phyloP scores from a whole-genome alignment of 2,888 invertebrate species.

The Hyles lineata region DNA sequence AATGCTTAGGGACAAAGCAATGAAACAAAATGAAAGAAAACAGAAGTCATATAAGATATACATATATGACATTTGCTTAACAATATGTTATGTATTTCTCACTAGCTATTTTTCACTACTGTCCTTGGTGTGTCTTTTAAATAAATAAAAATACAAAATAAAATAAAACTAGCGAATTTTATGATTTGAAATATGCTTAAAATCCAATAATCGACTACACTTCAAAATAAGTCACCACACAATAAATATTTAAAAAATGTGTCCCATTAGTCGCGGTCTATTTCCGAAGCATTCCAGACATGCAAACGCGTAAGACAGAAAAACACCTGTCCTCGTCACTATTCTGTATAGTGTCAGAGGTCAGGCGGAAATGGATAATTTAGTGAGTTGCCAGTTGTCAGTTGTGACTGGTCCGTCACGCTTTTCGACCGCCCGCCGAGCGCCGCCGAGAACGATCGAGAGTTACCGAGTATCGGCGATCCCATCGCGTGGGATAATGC shows the following conservation, averaged over 20 bases:
- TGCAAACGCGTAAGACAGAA: neutral
- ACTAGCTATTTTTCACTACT: no score
- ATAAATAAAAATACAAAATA: no score
- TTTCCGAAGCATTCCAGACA: neutral
- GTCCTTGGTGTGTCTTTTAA: no score
- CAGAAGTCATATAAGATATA: no score
- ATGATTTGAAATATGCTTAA: no score
- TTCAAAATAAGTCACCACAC: neutral
- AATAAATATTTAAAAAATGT: neutral
- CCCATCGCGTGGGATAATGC: constrained; percentile 11
- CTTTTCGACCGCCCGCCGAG: constrained; percentile 4
- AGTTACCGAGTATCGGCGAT: neutral
- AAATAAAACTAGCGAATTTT: no score
- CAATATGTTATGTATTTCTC: no score
- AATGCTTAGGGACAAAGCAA: no score
- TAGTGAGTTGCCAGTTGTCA: neutral
- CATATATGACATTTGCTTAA: no score
- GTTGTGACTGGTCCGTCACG: constrained; percentile 5
- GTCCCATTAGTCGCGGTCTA: neutral
- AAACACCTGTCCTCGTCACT: constrained; percentile 7
- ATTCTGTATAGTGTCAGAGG: neutral
- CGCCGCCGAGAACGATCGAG: no score
- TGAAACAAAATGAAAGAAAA: no score
- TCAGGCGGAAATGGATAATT: neutral
- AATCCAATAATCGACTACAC: no score